Evolutionary conservation across 2,113 vertebrate species (phyloP).

Genomic region (Hepsetus odoe): DNA sequence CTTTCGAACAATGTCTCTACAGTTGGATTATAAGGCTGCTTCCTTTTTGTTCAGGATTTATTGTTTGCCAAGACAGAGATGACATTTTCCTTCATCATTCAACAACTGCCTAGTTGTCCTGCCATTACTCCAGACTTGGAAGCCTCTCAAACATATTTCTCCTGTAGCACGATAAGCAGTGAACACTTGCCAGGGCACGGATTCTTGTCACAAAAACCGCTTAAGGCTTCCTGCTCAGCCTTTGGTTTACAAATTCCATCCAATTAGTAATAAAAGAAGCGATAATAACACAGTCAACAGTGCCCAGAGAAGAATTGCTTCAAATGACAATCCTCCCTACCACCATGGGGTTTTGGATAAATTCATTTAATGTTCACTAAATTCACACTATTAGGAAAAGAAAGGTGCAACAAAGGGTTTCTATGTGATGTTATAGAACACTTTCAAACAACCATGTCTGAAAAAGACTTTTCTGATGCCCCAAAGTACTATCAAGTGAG

Average conservation of each 20-base stretch:
- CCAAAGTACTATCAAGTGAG: too few species aligned
- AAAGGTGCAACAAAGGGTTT: too few species aligned
- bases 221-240: background rate
- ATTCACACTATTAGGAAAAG: background rate
- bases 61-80: background rate
- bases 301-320: background rate
- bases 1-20: background rate
- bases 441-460: too few species aligned
- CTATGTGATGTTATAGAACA: too few species aligned
- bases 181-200: background rate
- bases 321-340: background rate
- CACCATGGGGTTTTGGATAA: background rate
- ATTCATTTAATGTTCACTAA: too few species aligned
- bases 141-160: background rate
- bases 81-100: slow-evolving; percentile 5
- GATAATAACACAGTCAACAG: background rate
- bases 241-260: background rate
- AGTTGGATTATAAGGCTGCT: background rate
- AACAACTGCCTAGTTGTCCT: background rate
- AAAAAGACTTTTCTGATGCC: too few species aligned
- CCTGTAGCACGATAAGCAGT: background rate
- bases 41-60: background rate
- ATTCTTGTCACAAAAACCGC: background rate
- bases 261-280: background rate
- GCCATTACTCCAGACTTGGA: slow-evolving; percentile 9